Evolutionary conservation across 2,888 invertebrate genomes (phyloP), one percentile per base, ranked within the genome.

Genomic region (Xestia ashworthii): DNA sequence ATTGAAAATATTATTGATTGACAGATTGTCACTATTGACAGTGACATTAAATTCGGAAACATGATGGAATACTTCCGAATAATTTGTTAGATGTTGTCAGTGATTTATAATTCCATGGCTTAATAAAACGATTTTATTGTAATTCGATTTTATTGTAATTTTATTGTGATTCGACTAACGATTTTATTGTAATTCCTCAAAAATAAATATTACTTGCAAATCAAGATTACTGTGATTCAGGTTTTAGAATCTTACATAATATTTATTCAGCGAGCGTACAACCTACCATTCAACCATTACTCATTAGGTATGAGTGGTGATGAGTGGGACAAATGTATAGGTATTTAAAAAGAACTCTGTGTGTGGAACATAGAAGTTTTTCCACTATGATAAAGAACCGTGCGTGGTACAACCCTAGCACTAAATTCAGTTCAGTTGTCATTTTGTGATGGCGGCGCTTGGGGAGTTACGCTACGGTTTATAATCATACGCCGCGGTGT

Each of bases 401-500:
- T 38, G 62, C 19, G 8, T 19, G n/a, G 62, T 62, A 53, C 77
- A 77, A 70, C 77, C 38, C 77, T 77, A 77, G 25, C 62, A 19
- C 19, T 4, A 62, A 78, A 66, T 73, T 71, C 80, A 82, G 65
- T 60, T 86, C 86, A 89, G 88, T 90, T 92, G 93, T 93, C 94
- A 94, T 94, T 92, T 87, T 93, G 94, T 95, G 93, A 95, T 95
- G 95, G 96, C 95, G 96, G 94, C 94, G 96, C 96, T 96, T 95
- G 94, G 93, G 93, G 93, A 93, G 92, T 92, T 95, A 94, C 93
- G 95, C 93, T 93, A 93, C 75, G 66, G 46, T 81, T 76, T 89
- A 91, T 93, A 94, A 91, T 91, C 91, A 86, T 92, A 93, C 92
- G 93, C 93, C 93, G 91, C 87, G 87, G 88, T 92, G 88, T 90